Evolutionary conservation across 1,140 invertebrate genomes (phyloP).

Genomic region (Hypothenemus hampei): DNA sequence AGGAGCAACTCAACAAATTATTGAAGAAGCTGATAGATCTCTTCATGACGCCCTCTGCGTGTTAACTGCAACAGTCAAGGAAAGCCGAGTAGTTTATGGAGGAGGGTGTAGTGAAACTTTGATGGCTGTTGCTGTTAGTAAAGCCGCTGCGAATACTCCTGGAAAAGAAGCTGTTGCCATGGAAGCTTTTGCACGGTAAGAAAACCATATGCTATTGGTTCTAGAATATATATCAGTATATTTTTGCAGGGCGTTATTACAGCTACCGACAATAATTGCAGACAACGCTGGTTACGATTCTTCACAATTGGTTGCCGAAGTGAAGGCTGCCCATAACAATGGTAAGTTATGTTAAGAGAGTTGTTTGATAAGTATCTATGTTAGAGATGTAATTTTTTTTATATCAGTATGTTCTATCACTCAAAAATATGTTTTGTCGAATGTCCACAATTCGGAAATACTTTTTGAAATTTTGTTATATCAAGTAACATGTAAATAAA

Average conservation of each 20-base stretch:
- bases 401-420: too few species aligned
- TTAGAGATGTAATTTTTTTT: constrained; percentile 1
- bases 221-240: not conserved
- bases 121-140: constrained; percentile 89
- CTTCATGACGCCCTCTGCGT: constrained; percentile 98
- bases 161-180: constrained; percentile 98
- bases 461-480: too few species aligned
- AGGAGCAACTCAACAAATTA: constrained; percentile 98
- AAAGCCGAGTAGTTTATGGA: constrained; percentile 86
- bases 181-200: constrained; percentile 77
- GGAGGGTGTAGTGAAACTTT: constrained; percentile 92
- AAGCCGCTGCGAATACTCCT: constrained; percentile 80
- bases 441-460: too few species aligned
- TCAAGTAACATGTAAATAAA: too few species aligned
- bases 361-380: not conserved
- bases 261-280: constrained; percentile 92
- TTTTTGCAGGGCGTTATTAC: constrained; percentile 61
- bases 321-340: constrained; percentile 84
- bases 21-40: constrained; percentile 97
- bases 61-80: constrained; percentile 89
- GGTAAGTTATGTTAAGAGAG: constrained; percentile 43
- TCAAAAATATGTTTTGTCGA: too few species aligned
- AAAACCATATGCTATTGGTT: not conserved
- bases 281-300: constrained; percentile 99
- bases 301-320: constrained; percentile 84